Evolutionary conservation across 2,797 vertebrate species (phyloP), one percentile per base, ranked within the genome.

Genomic region (Lagocephalus sceleratus): DNA sequence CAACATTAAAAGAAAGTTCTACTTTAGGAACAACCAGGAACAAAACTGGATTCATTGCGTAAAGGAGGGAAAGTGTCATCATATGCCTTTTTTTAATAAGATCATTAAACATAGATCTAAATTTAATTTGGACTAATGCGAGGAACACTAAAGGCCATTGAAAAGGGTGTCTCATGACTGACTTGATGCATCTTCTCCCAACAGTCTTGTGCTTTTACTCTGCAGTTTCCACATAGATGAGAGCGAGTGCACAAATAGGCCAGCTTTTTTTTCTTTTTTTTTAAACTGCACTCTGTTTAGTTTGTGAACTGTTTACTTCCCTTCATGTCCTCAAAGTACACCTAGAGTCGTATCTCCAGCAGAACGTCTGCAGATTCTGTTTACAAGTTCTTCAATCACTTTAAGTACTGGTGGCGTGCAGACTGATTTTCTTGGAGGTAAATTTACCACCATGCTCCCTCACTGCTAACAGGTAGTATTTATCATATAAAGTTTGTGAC

Each of bases 131-230:
- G 71, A 51, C 79, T 86, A 88, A 90, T 86, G 76, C 39, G 76
- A 84, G 67, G 88, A 89, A 90, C 86, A 87, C 82, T 87, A 84
- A 85, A 76, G 58, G 66, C 85, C 75, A 86, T 90, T 89, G 85
- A 88, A 62, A 9, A 57, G 69, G 57, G 84, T 79, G 87, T 90
- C 85, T 90, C 83, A 85, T 91, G 90, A 92, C 86, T 78, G 78
- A 74, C 80, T 88, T 84, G 79, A 87, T 69, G 76, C 84, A 73
- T 19, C 68, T 82, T 71, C 54, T 43, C 75, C 84, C 70, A 51
- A 60, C 60, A 67, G 85, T 90, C 89, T 90, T 90, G 88, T 88
- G 88, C 87, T 89, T 87, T 87, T 85, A 73, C 68, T 85, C 78
- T 69, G 74, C 71, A 66, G 74, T 77, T 84, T 87, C 56, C 51